Evolutionary conservation across 2,797 vertebrate genomes (phyloP).

Genomic region (Amblyopsis hoosieri): DNA sequence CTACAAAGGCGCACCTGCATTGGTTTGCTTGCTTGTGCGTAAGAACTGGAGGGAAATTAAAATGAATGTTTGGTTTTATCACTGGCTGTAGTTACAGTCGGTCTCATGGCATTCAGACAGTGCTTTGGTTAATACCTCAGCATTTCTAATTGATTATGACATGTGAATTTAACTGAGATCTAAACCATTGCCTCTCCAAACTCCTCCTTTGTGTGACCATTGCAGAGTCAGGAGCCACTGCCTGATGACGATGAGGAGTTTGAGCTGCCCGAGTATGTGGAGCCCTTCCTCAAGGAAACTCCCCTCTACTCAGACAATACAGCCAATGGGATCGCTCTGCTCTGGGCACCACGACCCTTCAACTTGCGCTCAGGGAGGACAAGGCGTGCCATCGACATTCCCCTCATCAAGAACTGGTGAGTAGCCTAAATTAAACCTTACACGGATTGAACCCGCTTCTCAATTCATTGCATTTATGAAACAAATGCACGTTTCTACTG

Average conservation of each 20-base stretch:
- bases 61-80: slow-evolving; percentile 36
- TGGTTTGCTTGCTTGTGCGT: slow-evolving; percentile 66
- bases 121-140: not conserved
- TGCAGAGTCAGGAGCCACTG: slow-evolving; percentile 93
- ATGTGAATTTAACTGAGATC: not conserved
- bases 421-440: slow-evolving; percentile 19
- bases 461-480: too few relatives aligned
- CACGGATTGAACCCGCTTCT: not conserved
- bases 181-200: not conserved
- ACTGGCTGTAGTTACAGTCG: slow-evolving; percentile 46
- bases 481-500: not conserved
- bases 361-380: slow-evolving; percentile 95
- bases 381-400: slow-evolving; percentile 94
- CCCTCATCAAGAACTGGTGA: slow-evolving; percentile 98
- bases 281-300: slow-evolving; percentile 96
- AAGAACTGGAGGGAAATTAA: slow-evolving; percentile 66
- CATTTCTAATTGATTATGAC: not conserved
- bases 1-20: slow-evolving; percentile 67
- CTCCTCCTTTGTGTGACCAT: not conserved
- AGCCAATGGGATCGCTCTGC: slow-evolving; percentile 95
- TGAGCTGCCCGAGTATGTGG: slow-evolving; percentile 95
- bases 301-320: slow-evolving; percentile 97
- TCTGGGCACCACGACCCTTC: slow-evolving; percentile 97
- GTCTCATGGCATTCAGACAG: slow-evolving; percentile 43
- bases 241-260: slow-evolving; percentile 99